These are phyloP conservation scores for Notarius quadriscutis DNA, from an alignment of 2,113 vertebrate species.

Conservation along the genomic window DNA sequence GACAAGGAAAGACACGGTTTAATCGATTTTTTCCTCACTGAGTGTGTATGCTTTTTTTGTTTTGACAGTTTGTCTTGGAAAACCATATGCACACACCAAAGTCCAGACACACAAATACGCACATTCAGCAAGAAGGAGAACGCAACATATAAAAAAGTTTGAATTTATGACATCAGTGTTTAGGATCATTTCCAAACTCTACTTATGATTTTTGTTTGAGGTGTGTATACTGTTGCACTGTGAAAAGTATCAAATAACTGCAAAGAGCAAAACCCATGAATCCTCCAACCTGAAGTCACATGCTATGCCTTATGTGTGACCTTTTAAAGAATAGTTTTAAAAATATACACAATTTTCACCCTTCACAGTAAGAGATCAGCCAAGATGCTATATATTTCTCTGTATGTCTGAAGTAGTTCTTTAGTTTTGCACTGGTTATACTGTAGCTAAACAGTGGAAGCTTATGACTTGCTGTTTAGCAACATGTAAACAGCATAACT, in stretches of 20 bases:
- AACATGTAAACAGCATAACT: neutral
- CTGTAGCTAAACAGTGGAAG: neutral
- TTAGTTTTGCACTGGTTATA: neutral
- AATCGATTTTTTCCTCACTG: neutral
- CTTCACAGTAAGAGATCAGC: neutral
- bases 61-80: neutral
- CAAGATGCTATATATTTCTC: neutral
- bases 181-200: constrained; percentile 42
- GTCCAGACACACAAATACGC: neutral
- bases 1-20: neutral
- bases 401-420: neutral
- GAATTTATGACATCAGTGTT: constrained; percentile 67
- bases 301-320: neutral
- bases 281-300: neutral
- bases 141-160: constrained; percentile 41
- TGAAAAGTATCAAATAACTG: constrained; percentile 46
- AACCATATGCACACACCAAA: constrained; percentile 26
- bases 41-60: neutral
- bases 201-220: constrained; percentile 41
- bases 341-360: neutral
- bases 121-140: neutral
- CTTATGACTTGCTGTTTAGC: neutral
- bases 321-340: neutral
- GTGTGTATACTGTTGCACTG: constrained; percentile 39
- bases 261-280: neutral